These are phyloP conservation scores for Anorthoa munda DNA, from an alignment of 2,888 invertebrate species.

Conservation along the genomic window DNA sequence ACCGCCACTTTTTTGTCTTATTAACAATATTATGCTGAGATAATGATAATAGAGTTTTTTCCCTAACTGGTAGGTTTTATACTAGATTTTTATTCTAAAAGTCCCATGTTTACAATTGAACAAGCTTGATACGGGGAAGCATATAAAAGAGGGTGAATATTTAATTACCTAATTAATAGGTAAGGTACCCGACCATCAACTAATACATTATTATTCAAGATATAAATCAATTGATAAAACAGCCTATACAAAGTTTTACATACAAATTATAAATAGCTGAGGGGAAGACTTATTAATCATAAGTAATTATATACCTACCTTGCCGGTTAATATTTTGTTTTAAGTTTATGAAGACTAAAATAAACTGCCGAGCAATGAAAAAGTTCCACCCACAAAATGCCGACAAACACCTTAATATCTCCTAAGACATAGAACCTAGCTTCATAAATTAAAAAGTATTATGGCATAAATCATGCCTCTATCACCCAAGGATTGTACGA, in stretches of 20 bases:
- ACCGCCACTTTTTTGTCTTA: not conserved
- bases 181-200: not conserved
- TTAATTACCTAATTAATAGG: constrained; percentile 4
- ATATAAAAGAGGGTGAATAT: not conserved
- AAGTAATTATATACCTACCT: no score
- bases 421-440: no score
- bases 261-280: not conserved
- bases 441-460: no score
- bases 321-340: not conserved
- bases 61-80: not conserved
- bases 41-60: not conserved
- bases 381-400: no score
- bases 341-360: not conserved
- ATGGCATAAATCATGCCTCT: no score
- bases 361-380: no score
- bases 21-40: not conserved
- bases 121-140: not conserved
- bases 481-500: no score
- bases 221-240: not conserved
- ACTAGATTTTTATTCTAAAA: not conserved
- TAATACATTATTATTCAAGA: constrained; percentile 5
- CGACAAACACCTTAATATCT: no score
- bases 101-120: not conserved
- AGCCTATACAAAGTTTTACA: not conserved
- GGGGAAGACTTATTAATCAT: not conserved